Conservation (phyloP, 2,888 invertebrate species). For the Tuta absoluta region DNA sequence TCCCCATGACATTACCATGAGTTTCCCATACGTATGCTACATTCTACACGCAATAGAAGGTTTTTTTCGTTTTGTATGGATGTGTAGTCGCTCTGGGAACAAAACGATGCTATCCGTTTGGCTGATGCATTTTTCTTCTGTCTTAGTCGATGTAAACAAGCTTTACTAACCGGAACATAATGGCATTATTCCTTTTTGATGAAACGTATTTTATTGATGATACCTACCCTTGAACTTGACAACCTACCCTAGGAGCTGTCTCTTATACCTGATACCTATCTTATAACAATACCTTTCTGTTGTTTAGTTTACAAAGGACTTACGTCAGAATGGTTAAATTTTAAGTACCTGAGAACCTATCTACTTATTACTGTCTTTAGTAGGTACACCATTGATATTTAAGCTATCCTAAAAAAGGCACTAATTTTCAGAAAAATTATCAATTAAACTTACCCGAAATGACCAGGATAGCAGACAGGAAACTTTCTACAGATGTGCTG, state of each 20-base stretch:
- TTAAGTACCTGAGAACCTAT: too few relatives aligned
- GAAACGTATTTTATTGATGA: too few relatives aligned
- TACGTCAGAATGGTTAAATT: too few relatives aligned
- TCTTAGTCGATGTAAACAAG: not conserved
- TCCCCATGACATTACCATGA: not conserved
- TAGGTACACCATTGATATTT: too few relatives aligned
- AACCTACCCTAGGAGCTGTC: too few relatives aligned
- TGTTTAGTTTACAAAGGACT: too few relatives aligned
- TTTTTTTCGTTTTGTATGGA: constrained; percentile 18
- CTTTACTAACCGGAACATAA: not conserved
- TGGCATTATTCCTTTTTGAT: not conserved
- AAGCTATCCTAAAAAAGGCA: too few relatives aligned
- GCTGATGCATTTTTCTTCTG: not conserved
- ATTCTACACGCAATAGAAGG: constrained; percentile 11
- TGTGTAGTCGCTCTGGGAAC: not conserved
- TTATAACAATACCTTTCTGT: too few relatives aligned
- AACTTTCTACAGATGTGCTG: constrained; percentile 59
- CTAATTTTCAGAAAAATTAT: too few relatives aligned
- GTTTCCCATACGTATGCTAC: constrained; percentile 3
- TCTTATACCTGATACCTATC: too few relatives aligned
- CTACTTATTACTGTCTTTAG: too few relatives aligned
- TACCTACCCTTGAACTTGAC: too few relatives aligned
- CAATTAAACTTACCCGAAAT: constrained; percentile 65
- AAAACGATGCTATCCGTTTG: not conserved
- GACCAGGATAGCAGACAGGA: constrained; percentile 71